Conservation (phyloP, 2,888 invertebrate species). For the Sarcophaga rosellei region DNA sequence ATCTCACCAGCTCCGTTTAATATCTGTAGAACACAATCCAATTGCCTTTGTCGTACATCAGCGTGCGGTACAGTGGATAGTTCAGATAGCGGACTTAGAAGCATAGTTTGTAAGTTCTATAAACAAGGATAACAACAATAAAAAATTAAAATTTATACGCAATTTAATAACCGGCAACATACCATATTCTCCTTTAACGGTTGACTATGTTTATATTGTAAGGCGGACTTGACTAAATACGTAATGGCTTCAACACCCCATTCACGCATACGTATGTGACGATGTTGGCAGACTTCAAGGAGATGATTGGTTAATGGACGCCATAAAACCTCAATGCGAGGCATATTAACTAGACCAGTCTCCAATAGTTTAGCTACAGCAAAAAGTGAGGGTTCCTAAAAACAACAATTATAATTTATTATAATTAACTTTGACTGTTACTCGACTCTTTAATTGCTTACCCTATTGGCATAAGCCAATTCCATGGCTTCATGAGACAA, state of each 20-base stretch:
- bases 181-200: constrained; percentile 93
- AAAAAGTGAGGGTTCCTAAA: constrained; percentile 95
- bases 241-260: constrained; percentile 99
- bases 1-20: constrained; percentile 96
- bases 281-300: constrained; percentile 97
- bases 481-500: constrained; percentile 98
- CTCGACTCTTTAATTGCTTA: constrained; percentile 77
- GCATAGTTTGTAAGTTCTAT: constrained; percentile 90
- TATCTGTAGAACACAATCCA: constrained; percentile 96
- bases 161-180: constrained; percentile 33
- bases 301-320: constrained; percentile 96
- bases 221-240: constrained; percentile 94
- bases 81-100: constrained; percentile 95
- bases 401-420: background rate
- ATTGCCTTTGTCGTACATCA: constrained; percentile 96
- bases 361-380: constrained; percentile 99
- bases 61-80: constrained; percentile 94
- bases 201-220: constrained; percentile 92
- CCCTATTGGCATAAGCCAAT: constrained; percentile 95
- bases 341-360: constrained; percentile 96
- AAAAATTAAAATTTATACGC: background rate
- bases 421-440: background rate
- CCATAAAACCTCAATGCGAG: constrained; percentile 97
- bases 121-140: constrained; percentile 26
- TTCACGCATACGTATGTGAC: constrained; percentile 96